Percentiles rank a stretch among this genome's conserved stretches.
Conservation (phyloP, 2,797 vertebrate genomes). For the Clarias fuscus region DNA sequence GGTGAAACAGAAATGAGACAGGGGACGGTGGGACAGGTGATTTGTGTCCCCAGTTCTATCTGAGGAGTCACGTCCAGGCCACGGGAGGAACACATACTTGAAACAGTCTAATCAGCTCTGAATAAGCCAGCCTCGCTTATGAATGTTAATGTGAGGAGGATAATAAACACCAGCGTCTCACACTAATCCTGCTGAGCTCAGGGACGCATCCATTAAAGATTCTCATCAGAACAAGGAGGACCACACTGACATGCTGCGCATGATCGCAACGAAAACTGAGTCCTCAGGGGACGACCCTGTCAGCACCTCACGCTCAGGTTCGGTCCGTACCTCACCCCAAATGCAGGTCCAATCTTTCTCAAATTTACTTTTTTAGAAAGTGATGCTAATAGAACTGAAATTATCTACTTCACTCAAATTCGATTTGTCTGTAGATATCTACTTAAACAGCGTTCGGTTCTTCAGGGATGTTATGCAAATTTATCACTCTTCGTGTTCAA, state of each 20-base stretch:
- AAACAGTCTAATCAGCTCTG: slow-evolving; percentile 72
- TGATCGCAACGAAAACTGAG: neutral
- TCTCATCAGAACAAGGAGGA: slow-evolving; percentile 14
- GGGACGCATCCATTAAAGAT: slow-evolving; percentile 60
- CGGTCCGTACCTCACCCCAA: too few relatives aligned
- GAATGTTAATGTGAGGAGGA: slow-evolving; percentile 70
- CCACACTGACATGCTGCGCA: neutral
- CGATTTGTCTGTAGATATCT: neutral
- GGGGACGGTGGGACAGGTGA: slow-evolving; percentile 26
- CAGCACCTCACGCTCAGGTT: neutral
- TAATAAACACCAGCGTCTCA: slow-evolving; percentile 55
- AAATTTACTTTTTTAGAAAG: neutral
- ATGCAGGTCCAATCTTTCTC: neutral
- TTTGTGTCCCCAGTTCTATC: neutral
- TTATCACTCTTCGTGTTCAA: neutral
- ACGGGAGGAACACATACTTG: slow-evolving; percentile 71
- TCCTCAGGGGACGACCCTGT: neutral
- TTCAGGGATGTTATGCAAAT: neutral
- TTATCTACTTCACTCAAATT: too few relatives aligned
- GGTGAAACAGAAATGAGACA: slow-evolving; percentile 26
- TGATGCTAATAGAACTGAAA: neutral
- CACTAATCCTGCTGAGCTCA: slow-evolving; percentile 34
- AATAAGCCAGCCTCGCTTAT: slow-evolving; percentile 59
- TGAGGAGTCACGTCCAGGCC: slow-evolving; percentile 50
- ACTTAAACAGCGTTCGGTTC: neutral